These are phyloP conservation scores for Orientallactaga bullata DNA, from an alignment of 2,113 vertebrate genomes.

Conservation along the genomic window DNA sequence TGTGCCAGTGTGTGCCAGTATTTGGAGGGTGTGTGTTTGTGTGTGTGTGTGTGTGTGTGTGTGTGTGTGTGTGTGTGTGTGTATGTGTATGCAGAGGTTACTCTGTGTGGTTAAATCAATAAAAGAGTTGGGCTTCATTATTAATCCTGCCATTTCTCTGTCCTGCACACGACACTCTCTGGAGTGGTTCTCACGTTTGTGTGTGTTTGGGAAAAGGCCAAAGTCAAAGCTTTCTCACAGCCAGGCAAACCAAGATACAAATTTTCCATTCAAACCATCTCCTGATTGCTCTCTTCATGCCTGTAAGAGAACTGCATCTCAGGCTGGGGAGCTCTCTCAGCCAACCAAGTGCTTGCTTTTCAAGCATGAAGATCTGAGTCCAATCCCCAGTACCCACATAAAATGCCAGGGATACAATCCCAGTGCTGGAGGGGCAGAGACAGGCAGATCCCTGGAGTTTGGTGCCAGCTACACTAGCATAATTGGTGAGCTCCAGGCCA, in stretches of 20 bases:
- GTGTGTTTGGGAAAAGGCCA: background rate
- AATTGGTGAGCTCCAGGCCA: too few species aligned
- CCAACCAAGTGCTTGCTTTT: too few species aligned
- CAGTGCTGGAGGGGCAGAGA: too few species aligned
- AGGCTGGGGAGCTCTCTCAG: background rate
- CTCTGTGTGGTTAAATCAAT: background rate
- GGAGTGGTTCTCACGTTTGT: background rate
- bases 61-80: background rate
- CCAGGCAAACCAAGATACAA: background rate
- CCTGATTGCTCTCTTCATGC: background rate
- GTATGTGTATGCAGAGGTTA: background rate
- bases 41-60: too few species aligned
- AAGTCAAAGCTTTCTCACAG: background rate
- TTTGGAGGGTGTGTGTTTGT: background rate
- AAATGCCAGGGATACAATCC: too few species aligned
- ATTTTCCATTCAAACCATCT: background rate
- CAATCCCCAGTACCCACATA: too few species aligned
- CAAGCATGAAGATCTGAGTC: too few species aligned
- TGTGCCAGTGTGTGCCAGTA: background rate
- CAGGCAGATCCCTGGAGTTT: too few species aligned
- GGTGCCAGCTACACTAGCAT: too few species aligned
- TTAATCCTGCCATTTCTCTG: background rate
- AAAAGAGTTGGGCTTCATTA: background rate
- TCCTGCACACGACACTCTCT: background rate
- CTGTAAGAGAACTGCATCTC: constrained; percentile 36